Base-by-base conservation (phyloP, 2,888 invertebrate species). In the Tetranychus piercei region DNA sequence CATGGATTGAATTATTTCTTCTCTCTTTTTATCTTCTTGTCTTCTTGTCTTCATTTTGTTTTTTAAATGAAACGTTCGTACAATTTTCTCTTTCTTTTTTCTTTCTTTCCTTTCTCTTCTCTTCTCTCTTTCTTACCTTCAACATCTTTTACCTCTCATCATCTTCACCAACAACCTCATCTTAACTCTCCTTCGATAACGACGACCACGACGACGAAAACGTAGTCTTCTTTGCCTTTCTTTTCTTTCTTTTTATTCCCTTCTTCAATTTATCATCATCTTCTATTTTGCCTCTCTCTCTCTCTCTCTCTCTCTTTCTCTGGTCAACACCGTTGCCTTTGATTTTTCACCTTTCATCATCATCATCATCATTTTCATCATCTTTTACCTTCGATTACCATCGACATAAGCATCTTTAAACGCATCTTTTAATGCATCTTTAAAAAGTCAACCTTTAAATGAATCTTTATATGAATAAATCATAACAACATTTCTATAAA, bases 101-200 rank as follows among this genome's bases (percentile, higher is more conserved):
- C 69, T 69, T n/a, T 23, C n/a, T 18, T 69, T n/a, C n/a, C 69
- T 23, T n/a, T 69, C n/a, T 69, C n/a, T 15, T 55, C 55, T 55
- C 15, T 55, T 15, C 15, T 55, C 9, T 15, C 55, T 55, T 55
- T 55, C 9, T 55, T 15, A 55, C 15, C 55, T 15, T 55, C 55
- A 55, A 15, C 55, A 55, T 55, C 55, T 55, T 55, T 15, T 55
- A 15, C 55, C 15, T 15, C 9, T 55, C 55, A 55, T 15, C 55
- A 11, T 55, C 55, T 55, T 55, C 6, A 55, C 55, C 55, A 55
- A 55, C 55, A 55, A 55, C 55, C 9, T 55, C 55, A 55, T 15
- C 11, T 55, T 55, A 55, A 9, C 55, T 55, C 55, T 55, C 55
- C 55, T 55, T 55, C 55, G 55, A 55, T 9, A 55, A 55, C 55